A percentile compares a stretch with the other conserved stretches of the same genome.
These are phyloP conservation scores for Sebastes oblongus DNA, from an alignment of 2,797 vertebrate species.

Conservation along the genomic window DNA sequence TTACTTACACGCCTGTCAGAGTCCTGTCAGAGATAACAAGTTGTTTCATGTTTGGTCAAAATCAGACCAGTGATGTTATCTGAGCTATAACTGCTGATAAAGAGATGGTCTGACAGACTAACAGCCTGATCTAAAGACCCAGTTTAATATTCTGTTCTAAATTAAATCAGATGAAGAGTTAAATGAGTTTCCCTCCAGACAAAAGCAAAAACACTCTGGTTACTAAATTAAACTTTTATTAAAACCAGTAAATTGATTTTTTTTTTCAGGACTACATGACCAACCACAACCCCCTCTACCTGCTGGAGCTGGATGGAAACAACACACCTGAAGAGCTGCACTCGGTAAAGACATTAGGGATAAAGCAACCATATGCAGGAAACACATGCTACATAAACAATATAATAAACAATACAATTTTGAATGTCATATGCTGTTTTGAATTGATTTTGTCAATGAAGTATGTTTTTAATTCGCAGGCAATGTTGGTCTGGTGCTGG, in stretches of 20 bases:
- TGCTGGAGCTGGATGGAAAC: constrained; percentile 92
- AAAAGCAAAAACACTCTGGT: not conserved
- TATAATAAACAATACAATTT: not conserved
- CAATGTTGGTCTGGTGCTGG: not conserved
- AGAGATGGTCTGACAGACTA: not conserved
- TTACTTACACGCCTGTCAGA: not conserved
- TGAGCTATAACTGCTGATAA: not conserved
- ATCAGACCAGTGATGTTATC: not conserved
- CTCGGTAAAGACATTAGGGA: constrained; percentile 68
- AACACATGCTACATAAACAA: not conserved
- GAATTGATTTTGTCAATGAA: not conserved
- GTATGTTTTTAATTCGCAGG: not conserved
- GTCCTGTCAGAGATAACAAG: not conserved
- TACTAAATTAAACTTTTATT: not conserved
- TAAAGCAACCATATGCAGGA: not conserved
- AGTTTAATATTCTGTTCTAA: not conserved
- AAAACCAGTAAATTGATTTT: not conserved
- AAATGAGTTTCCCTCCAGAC: not conserved
- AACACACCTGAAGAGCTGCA: constrained; percentile 82
- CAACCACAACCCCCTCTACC: constrained; percentile 82
- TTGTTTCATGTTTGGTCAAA: not conserved
- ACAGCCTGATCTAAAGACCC: not conserved
- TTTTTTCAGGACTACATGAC: constrained; percentile 86
- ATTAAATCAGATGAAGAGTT: not conserved
- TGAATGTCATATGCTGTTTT: not conserved